These are phyloP conservation scores for Leptopterna dolabrata DNA, from an alignment of 2,888 invertebrate species.

Conservation along the genomic window DNA sequence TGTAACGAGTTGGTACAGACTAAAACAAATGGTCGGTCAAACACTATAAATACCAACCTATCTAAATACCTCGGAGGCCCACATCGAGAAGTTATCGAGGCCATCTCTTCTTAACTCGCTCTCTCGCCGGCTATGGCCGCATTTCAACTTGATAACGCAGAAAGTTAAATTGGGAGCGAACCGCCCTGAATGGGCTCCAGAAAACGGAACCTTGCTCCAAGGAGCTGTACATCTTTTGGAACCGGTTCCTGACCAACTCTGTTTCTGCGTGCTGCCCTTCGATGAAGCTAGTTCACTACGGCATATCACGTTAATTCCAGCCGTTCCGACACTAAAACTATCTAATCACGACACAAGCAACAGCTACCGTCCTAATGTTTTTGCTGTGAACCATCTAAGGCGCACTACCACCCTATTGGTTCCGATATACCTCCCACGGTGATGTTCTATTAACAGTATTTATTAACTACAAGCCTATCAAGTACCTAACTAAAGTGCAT, in stretches of 20 bases:
- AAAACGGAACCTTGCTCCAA: constrained; percentile 38
- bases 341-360: constrained; percentile 19
- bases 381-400: background rate
- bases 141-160: constrained; percentile 35
- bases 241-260: constrained; percentile 18
- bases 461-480: background rate
- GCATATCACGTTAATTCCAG: background rate
- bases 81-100: constrained; percentile 14
- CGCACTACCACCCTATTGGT: background rate
- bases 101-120: constrained; percentile 22
- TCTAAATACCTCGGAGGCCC: background rate
- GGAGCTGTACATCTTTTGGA: constrained; percentile 28
- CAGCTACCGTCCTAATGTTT: constrained; percentile 16
- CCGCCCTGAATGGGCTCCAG: constrained; percentile 32
- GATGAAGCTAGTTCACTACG: background rate
- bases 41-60: constrained; percentile 7
- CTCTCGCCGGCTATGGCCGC: constrained; percentile 30
- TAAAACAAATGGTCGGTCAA: background rate
- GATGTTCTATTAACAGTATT: background rate
- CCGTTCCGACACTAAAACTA: constrained; percentile 14
- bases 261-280: background rate
- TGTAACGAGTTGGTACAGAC: background rate
- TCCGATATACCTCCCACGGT: background rate
- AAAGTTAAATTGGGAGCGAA: constrained; percentile 37
- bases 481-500: too few species aligned